Evolutionary conservation across 1,140 invertebrate genomes (phyloP), one percentile per base, ranked within the genome.

Genomic region (Carcinoscorpius rotundicauda): DNA sequence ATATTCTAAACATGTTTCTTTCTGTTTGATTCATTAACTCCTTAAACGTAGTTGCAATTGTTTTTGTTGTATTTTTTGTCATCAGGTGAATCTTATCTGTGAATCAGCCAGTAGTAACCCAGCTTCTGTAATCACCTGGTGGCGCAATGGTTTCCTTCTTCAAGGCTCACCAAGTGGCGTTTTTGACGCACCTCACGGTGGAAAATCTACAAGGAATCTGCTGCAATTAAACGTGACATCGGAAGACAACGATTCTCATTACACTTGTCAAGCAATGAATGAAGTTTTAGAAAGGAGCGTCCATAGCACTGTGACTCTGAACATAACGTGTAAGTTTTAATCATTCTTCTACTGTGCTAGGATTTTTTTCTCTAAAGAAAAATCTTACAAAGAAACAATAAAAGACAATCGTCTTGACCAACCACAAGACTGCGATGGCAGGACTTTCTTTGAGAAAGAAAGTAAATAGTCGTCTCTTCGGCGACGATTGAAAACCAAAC

Each of bases 51-150:
- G 2, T 29, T 29, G 29, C 29, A 29, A 29, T 29, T 29, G 29
- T 29, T 29, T 29, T 29, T 29, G 29, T 29, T 29, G 29, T 29
- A n/a, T 29, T 29, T 29, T 29, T 55, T 60, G 66, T 48, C 29
- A 29, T 29, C 66, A 70, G 69, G 73, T 76, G 49, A 73, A 85
- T 52, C 77, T 98, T 58, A 88, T 85, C 63, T 98, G 95, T 74
- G 87, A 93, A 73, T 89, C 92, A 3, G 88, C 87, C 56, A 91
- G 91, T 55, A 94, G 92, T 75, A 97, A 97, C 79, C 96, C 96
- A 8, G 85, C 90, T 3, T 90, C 94, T 3, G 85, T 85, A 69
- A 83, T 98, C 69, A 89, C 86, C 0, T 98, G 94, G 94, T 92
- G 89, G 85, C 83, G 87, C 64, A 85, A 89, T 71, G 90, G 89